phyloP scores from a whole-genome alignment of 2,888 invertebrate species.

The Drosophila ezoana region DNA sequence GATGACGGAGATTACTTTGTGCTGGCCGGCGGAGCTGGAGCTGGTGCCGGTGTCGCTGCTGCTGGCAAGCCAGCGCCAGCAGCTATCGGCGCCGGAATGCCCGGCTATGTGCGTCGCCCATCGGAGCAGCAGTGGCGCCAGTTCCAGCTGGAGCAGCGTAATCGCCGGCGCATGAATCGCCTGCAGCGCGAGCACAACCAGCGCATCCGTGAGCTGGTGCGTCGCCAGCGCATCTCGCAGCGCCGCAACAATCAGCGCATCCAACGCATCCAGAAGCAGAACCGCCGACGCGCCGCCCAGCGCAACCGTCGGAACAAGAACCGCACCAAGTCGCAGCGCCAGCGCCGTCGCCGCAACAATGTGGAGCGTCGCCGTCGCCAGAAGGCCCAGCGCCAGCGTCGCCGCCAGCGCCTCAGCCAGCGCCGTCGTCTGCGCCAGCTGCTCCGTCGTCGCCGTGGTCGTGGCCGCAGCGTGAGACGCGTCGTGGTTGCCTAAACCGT shows the following conservation, averaged over 20 bases:
- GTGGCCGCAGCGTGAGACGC: constrained; percentile 34
- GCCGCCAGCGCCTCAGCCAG: constrained; percentile 45
- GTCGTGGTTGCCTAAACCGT: background rate
- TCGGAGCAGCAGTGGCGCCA: constrained; percentile 66
- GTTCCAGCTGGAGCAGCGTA: constrained; percentile 59
- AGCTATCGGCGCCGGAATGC: background rate
- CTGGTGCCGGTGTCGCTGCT: constrained; percentile 11
- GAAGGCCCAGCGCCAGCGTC: constrained; percentile 44
- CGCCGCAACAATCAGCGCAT: constrained; percentile 52
- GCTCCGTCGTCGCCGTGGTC: constrained; percentile 46
- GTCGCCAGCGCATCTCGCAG: constrained; percentile 55
- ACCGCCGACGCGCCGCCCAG: constrained; percentile 40
- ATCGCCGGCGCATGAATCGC: constrained; percentile 63
- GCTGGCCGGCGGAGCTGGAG: constrained; percentile 21
- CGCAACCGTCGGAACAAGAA: constrained; percentile 53
- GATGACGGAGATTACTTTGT: constrained; percentile 36
- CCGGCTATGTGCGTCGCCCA: constrained; percentile 35
- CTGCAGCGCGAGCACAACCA: constrained; percentile 64
- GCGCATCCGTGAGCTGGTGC: constrained; percentile 48
- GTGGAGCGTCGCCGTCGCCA: constrained; percentile 41
- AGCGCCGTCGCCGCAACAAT: constrained; percentile 45
- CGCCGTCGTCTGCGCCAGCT: constrained; percentile 58
- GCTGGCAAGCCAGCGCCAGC: constrained; percentile 24
- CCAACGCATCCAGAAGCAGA: constrained; percentile 42
- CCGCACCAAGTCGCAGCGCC: constrained; percentile 23